Conservation (phyloP, 1,140 invertebrate species). For the Holotrichia oblita region DNA sequence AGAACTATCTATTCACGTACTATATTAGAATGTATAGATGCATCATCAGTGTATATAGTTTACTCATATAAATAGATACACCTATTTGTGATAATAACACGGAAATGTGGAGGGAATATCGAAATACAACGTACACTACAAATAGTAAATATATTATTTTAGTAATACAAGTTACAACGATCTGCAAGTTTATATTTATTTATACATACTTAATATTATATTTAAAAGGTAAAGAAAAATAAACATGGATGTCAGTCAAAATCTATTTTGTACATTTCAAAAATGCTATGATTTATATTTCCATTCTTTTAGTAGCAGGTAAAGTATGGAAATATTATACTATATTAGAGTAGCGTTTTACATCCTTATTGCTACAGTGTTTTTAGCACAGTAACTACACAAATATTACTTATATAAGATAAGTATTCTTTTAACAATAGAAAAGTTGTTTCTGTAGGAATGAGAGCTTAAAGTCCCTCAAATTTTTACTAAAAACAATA, state of each 20-base stretch:
- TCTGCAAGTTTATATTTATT: background rate
- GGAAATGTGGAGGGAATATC: background rate
- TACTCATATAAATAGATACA: background rate
- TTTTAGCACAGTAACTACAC: too few relatives aligned
- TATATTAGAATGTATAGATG: constrained; percentile 30
- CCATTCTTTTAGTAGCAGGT: background rate
- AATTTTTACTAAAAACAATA: background rate
- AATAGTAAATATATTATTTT: background rate
- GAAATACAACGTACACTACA: constrained; percentile 23
- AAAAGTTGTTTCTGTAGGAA: too few relatives aligned
- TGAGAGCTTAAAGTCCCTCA: too few relatives aligned
- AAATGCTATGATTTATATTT: background rate
- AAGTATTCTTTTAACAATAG: too few relatives aligned
- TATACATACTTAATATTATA: too few relatives aligned
- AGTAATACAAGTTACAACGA: background rate
- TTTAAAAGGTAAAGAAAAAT: background rate
- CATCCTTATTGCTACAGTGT: background rate
- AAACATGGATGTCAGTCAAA: constrained; percentile 17
- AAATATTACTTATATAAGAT: too few relatives aligned
- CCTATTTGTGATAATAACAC: background rate
- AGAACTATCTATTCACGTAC: background rate
- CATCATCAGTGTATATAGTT: background rate
- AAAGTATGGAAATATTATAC: too few relatives aligned
- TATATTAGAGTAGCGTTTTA: background rate
- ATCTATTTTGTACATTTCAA: constrained; percentile 18